Percentiles rank a stretch among this genome's conserved stretches.
These are phyloP conservation scores for Cirrhinus molitorella DNA, from an alignment of 2,797 vertebrate genomes.

Conservation along the genomic window DNA sequence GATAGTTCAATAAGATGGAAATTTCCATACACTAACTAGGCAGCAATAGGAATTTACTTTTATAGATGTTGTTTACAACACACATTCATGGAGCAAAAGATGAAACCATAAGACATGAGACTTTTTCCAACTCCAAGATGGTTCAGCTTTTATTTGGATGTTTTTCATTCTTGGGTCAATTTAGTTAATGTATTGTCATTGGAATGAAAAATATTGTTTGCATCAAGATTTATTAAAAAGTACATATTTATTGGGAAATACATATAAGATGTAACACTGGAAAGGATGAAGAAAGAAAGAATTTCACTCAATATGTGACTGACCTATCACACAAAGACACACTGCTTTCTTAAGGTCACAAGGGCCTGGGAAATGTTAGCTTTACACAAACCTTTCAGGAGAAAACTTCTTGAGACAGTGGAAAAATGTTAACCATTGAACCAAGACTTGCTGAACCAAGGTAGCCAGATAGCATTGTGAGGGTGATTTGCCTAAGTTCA, in stretches of 20 bases:
- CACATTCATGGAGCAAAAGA: no score
- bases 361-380: constrained; percentile 50
- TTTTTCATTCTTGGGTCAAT: no score
- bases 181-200: no score
- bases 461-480: not conserved
- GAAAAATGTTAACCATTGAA: not conserved
- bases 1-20: no score
- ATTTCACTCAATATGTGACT: constrained; percentile 37
- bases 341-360: not conserved
- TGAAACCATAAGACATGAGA: no score
- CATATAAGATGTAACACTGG: constrained; percentile 23
- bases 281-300: constrained; percentile 21
- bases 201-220: no score
- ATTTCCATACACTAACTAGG: no score
- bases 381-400: constrained; percentile 4
- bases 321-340: constrained; percentile 32
- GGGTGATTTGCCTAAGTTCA: not conserved
- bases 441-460: not conserved
- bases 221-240: constrained; percentile 44
- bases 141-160: no score
- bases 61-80: no score
- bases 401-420: constrained; percentile 23
- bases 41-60: no score
- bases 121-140: no score
- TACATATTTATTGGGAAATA: constrained; percentile 56